Evolutionary conservation across 1,140 invertebrate species (phyloP), one percentile per base, ranked within the genome.

Genomic region (Stenopsyche tienmushanensis): DNA sequence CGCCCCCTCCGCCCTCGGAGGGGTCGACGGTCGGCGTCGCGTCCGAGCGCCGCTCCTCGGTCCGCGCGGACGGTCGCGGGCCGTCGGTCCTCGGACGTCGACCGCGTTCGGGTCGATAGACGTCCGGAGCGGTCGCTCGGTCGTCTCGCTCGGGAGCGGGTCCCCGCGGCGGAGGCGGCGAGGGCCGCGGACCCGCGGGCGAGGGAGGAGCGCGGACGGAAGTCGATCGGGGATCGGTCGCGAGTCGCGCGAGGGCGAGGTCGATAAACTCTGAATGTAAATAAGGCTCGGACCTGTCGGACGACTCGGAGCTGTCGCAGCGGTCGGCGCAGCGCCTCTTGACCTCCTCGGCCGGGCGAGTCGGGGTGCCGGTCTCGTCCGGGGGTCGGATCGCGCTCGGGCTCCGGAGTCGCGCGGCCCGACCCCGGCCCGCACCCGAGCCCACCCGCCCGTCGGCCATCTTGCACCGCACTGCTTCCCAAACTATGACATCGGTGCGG

Each of bases 291-390:
- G 78, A 92, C 90, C 90, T 93, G 88, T 93, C 90, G 80, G 90
- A 91, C 76, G 90, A 92, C 81, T 92, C 90, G 72, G 90, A 92
- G 77, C 90, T 92, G 83, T 93, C 90, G 83, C 91, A 92, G 83
- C 90, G 84, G 85, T 92, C 90, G 73, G 88, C 83, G 79, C 90
- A 91, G 78, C 53, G 55, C 45, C n/a, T n/a, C n/a, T n/a, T n/a
- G n/a, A 49, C 55, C 26, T 50, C 63, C 41, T 62, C 63, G 55
- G 67, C 62, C n/a, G n/a, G n/a, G n/a, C n/a, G n/a, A n/a, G n/a
- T n/a, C n/a, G n/a, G n/a, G n/a, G n/a, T n/a, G n/a, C n/a, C n/a
- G n/a, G n/a, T n/a, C n/a, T n/a, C n/a, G n/a, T n/a, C n/a, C n/a
- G n/a, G n/a, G n/a, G n/a, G n/a, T n/a, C n/a, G n/a, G n/a, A n/a